Base-by-base conservation (phyloP, 2,888 invertebrate species). In the Ptilodon capucinus region DNA sequence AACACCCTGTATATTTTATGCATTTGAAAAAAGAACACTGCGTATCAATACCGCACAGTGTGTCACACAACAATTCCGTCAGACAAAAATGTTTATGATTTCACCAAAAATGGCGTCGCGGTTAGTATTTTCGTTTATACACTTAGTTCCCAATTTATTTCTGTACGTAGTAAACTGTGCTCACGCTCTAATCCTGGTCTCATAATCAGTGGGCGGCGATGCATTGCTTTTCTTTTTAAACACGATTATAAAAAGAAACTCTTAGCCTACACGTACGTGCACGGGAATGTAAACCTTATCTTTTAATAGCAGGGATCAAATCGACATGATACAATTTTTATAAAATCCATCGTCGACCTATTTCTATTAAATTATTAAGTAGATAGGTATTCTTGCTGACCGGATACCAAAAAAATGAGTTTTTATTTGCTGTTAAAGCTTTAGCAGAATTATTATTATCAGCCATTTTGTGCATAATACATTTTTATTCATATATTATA, bases 151-250 rank as follows among this genome's bases (percentile, higher is more conserved):
- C 19, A 52, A 51, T 64, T 64, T 73, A 75, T 75, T 75, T 65
- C 25, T 53, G 55, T 61, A 40, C 52, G 57, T 68, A 68, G 65
- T 74, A 71, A 65, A 62, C 56, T 46, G 47, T 49, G 56, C 45
- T 55, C 68, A 57, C 45, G 48, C 49, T 64, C 73, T 76, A 73
- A 74, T 74, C 71, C 67, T 74, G 66, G 73, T 68, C 43, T 46
- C 51, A 38, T 60, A 64, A 58, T 48, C 40, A 57, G 76, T 75
- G 70, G 76, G 76, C 70, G 78, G 54, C 64, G 68, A 70, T 73
- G 76, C 77, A 76, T 64, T 67, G 71, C 67, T 76, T 65, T 69
- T 69, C 73, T 68, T 75, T 69, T 72, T 64, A 60, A 74, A 68
- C 68, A 49, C 52, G 61, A 61, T 58, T 71, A 64, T 64, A 68